phyloP scores from a whole-genome alignment of 2,113 vertebrate genomes.

The Irena cyanogastra region DNA sequence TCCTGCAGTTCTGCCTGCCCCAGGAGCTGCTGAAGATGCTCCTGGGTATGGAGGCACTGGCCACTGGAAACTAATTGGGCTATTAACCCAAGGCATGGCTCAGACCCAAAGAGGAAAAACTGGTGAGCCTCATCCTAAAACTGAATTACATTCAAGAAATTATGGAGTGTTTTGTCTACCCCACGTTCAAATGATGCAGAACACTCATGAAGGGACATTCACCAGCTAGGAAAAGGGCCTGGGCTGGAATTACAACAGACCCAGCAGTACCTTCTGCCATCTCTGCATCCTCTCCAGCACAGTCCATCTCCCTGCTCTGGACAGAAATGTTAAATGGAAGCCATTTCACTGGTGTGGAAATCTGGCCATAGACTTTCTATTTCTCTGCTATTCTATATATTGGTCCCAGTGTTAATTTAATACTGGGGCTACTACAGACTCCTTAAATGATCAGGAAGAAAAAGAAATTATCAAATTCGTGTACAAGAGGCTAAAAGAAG shows the following conservation, averaged over 20 bases:
- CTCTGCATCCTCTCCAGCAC: neutral
- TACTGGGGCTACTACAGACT: neutral
- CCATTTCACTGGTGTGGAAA: neutral
- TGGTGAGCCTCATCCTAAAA: neutral
- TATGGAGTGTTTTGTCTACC: rapidly evolving
- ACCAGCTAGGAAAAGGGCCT: neutral
- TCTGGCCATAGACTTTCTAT: neutral
- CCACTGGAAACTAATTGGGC: neutral
- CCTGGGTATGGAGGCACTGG: neutral
- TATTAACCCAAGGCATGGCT: neutral
- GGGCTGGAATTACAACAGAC: neutral
- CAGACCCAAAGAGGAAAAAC: neutral
- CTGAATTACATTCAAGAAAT: neutral
- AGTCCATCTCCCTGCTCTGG: neutral
- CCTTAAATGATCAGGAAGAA: neutral
- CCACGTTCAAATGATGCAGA: neutral
- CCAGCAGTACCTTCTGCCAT: neutral
- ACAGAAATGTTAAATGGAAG: neutral
- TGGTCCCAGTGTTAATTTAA: neutral
- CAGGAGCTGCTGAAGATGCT: neutral
- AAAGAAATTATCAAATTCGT: neutral
- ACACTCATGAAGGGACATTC: neutral
- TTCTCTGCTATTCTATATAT: neutral
- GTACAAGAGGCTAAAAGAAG: neutral
- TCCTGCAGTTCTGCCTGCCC: neutral